Evolutionary conservation across 2,113 vertebrate species (phyloP).

Genomic region (Noturus placidus): DNA sequence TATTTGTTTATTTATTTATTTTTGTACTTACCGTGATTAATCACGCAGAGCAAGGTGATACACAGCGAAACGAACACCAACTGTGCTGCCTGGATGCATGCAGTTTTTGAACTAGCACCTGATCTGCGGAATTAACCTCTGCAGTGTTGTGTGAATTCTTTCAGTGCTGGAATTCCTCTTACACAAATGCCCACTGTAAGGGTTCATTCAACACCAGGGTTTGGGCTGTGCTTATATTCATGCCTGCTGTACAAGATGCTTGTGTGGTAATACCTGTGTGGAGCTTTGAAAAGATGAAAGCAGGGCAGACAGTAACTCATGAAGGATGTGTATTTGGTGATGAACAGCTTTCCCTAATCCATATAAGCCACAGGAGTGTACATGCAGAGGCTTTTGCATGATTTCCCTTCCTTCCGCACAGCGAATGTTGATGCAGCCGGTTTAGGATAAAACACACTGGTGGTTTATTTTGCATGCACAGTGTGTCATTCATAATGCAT

Average conservation of each 20-base stretch:
- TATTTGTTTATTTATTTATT: neutral
- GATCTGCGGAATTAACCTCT: neutral
- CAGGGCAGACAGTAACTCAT: neutral
- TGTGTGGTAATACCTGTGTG: neutral
- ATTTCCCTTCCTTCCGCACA: neutral
- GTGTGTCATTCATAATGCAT: neutral
- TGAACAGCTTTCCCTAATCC: slow-evolving; percentile 32
- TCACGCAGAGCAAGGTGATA: neutral
- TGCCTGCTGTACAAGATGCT: neutral
- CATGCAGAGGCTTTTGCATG: slow-evolving; percentile 15
- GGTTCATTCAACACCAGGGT: too few species aligned
- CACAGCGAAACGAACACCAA: neutral
- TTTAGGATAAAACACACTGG: slow-evolving; percentile 13
- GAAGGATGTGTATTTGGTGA: slow-evolving; percentile 19
- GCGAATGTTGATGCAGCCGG: neutral
- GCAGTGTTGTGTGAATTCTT: neutral
- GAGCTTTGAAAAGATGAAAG: neutral
- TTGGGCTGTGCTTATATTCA: neutral
- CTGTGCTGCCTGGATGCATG: neutral
- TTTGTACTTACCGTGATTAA: neutral
- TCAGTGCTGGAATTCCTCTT: neutral
- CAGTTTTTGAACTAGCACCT: neutral
- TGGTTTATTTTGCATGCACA: neutral
- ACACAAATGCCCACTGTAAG: neutral
- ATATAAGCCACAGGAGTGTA: slow-evolving; percentile 8